Evolutionary conservation across 2,113 vertebrate species (phyloP).

Genomic region (Dolichallabes microphthalmus): DNA sequence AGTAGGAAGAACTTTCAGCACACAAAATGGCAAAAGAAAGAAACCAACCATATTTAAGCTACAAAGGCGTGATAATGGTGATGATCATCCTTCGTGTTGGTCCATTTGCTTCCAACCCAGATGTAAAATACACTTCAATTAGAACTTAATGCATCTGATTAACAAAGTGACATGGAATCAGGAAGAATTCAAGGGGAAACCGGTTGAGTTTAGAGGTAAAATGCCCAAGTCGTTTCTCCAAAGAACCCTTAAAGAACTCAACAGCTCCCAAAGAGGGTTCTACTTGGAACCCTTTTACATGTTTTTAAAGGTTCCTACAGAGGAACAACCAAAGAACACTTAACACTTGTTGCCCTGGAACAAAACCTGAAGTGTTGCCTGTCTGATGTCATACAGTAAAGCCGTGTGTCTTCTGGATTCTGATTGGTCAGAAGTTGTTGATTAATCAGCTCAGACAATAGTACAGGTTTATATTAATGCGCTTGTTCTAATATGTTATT

Average conservation of each 20-base stretch:
- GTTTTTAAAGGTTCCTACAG: too few species aligned
- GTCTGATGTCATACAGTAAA: not conserved
- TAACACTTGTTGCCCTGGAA: not conserved
- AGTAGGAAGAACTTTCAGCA: not conserved
- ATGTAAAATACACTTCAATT: conserved; percentile 43
- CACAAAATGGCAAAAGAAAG: not conserved
- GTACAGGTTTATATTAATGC: not conserved
- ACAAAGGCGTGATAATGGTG: conserved; percentile 37
- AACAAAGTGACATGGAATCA: conserved; percentile 36
- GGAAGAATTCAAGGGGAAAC: conserved; percentile 15
- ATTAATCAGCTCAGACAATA: not conserved
- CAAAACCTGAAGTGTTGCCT: not conserved
- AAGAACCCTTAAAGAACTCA: too few species aligned
- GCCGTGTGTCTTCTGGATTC: not conserved
- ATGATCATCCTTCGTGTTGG: conserved; percentile 26
- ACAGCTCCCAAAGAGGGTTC: not conserved
- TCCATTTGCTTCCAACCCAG: conserved; percentile 33
- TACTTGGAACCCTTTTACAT: not conserved
- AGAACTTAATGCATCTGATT: conserved; percentile 43
- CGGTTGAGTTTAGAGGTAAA: not conserved
- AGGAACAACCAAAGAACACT: not conserved
- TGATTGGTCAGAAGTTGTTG: not conserved
- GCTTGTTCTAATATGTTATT: not conserved
- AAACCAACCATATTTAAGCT: conserved; percentile 34
- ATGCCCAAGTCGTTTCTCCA: not conserved